Base-by-base conservation (phyloP, 2,888 invertebrate species). In the Morpho helenor region DNA sequence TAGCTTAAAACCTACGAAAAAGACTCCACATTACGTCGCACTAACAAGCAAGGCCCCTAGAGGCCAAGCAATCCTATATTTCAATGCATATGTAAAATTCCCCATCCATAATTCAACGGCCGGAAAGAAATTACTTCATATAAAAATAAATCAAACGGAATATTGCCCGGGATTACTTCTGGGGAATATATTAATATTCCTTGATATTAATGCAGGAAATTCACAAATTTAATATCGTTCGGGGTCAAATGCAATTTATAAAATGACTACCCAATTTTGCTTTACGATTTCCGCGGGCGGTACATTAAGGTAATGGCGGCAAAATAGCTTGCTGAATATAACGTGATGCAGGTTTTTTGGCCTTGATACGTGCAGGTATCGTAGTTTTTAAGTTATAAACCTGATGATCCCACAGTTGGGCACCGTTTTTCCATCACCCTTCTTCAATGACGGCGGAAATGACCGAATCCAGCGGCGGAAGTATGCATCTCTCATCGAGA, bases 251-350 rank as follows among this genome's bases (percentile, higher is more conserved):
- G 68, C 67, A 68, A 71, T 71, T 72, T 69, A 50, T 63, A 59
- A 68, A 72, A 71, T 71, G 66, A 70, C 67, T 69, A 62, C 67
- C 69, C 67, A 67, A 71, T 71, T 69, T 65, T 57, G 62, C 63
- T 57, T 59, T 61, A 65, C 67, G 57, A 66, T 68, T 67, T 67
- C 65, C 67, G 62, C 56, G 62, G 60, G 57, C 53, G 55, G 52
- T 16, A 22, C 49, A 54, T 59, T 59, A 59, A 50, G 31, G 50
- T 59, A 54, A 54, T 54, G 50, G 57, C 44, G 31, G 57, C 39
- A 42, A 57, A 44, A 57, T 49, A 44, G n/a, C 31, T 23, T 41
- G 40, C 10, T 3, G 39, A 16, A 44, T 16, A 16, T 44, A 43
- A 31, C 43, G 40, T 8, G 44, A 23, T 49, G n/a, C 23, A 49